phyloP scores from a whole-genome alignment of 1,140 invertebrate genomes.

The Drosophila suzukii region DNA sequence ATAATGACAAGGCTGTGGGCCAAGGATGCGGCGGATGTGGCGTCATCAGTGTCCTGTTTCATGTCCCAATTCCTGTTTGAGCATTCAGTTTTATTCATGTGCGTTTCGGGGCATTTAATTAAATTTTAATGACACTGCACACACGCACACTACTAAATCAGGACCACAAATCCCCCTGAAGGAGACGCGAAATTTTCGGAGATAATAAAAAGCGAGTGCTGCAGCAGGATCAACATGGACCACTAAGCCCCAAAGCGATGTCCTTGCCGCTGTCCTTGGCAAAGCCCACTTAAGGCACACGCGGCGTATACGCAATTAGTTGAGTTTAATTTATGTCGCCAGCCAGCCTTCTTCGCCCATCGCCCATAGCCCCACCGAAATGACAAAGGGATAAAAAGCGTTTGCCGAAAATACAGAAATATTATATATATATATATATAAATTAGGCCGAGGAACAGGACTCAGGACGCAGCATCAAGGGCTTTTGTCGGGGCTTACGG shows the following conservation, averaged over 20 bases:
- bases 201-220: conserved; percentile 56
- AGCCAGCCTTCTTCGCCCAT: background rate
- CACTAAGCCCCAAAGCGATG: conserved; percentile 21
- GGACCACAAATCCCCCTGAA: conserved; percentile 60
- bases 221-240: conserved; percentile 33
- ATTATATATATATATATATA: conserved; percentile 19
- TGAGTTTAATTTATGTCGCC: conserved; percentile 58
- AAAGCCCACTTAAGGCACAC: conserved; percentile 73
- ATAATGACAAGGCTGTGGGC: conserved; percentile 5
- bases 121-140: conserved; percentile 74
- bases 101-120: conserved; percentile 61
- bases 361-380: conserved; percentile 33
- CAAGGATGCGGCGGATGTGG: background rate
- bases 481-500: conserved; percentile 41
- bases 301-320: conserved; percentile 80
- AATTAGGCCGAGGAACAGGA: conserved; percentile 52
- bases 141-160: conserved; percentile 71
- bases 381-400: conserved; percentile 77
- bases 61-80: background rate
- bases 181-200: conserved; percentile 42
- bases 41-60: conserved; percentile 32
- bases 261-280: conserved; percentile 39
- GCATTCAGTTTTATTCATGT: conserved; percentile 6
- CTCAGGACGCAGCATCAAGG: conserved; percentile 27
- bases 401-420: conserved; percentile 35